phyloP scores from a whole-genome alignment of 1,140 invertebrate genomes.

The Leptopilina boulardi region DNA sequence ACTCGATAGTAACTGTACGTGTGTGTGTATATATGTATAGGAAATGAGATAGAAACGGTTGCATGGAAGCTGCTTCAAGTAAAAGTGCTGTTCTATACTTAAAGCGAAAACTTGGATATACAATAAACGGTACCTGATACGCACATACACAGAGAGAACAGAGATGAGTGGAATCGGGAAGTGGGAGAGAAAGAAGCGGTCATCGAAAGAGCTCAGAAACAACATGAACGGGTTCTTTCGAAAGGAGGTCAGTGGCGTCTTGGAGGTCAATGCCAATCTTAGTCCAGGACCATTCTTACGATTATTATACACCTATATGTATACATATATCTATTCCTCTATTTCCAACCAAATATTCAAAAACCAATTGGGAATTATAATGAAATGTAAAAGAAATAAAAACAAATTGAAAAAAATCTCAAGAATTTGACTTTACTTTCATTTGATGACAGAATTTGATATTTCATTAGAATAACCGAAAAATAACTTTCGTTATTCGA shows the following conservation, averaged over 20 bases:
- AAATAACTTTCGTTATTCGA: not conserved
- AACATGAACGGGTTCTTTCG: conserved; percentile 59
- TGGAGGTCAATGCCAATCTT: conserved; percentile 62
- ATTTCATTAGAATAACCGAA: not conserved
- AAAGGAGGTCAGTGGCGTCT: conserved; percentile 65
- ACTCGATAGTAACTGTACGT: not conserved
- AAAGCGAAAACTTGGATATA: conserved; percentile 28
- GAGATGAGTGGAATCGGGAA: not conserved
- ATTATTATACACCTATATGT: conserved; percentile 13
- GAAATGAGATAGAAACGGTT: not conserved
- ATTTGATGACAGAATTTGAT: not conserved
- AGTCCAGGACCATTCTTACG: conserved; percentile 21
- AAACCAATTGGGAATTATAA: too few relatives aligned
- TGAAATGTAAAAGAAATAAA: not conserved
- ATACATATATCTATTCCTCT: too few relatives aligned
- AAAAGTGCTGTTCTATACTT: conserved; percentile 45
- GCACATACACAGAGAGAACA: conserved; percentile 10
- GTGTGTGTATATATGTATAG: not conserved
- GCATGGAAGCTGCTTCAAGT: conserved; percentile 35
- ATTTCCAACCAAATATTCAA: too few relatives aligned
- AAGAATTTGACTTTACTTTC: conserved; percentile 8
- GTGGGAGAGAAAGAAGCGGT: conserved; percentile 40
- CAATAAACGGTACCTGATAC: conserved; percentile 56
- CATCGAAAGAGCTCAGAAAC: conserved; percentile 30
- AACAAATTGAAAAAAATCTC: not conserved